Evolutionary conservation across 1,140 invertebrate species (phyloP), one percentile per base, ranked within the genome.

Genomic region (Scaptomyza graminum): DNA sequence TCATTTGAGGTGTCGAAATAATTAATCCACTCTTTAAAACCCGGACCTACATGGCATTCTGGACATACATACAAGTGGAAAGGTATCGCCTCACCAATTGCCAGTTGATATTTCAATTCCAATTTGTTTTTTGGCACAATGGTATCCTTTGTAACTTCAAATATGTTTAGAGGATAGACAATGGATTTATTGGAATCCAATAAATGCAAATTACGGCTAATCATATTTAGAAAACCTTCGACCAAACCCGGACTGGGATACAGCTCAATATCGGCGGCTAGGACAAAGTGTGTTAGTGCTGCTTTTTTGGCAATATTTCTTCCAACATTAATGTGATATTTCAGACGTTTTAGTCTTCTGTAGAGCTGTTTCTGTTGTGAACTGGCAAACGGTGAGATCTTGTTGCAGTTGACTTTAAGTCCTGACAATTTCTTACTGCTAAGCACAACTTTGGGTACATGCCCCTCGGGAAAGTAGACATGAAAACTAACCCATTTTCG

Each of bases 1-100:
- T 91, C 90, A 56, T 93, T 91, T 0, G 94, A 51, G 0, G 1
- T 94, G 88, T 95, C 93, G 16, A 93, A 91, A 0, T 94, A 93
- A 22, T 94, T 93, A 72, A 95, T 94, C 96, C 97, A 97, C 70
- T 97, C 95, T 70, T 95, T 94, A 5, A 95, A 94, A 75, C 94
- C 94, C 0, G 97, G 97, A 52, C 97, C 96, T 61, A 95, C 96
- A 89, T 98, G 97, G 90, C 97, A 98, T 8, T 94, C 94, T 0
- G 96, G 93, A 84, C 97, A 98, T 3, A 98, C 93, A 82, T 95
- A 95, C 85, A 97, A 96, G 90, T 98, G 97, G 89, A 98, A 98
- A 4, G 96, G 96, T 70, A 98, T 95, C 0, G 96, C 96, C 11
- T 94, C 94, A 12, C 95, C 94, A 37, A 94, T 94, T 31, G 93